These are phyloP conservation scores for Noctilio leporinus DNA, from an alignment of 2,113 vertebrate genomes.

Conservation along the genomic window DNA sequence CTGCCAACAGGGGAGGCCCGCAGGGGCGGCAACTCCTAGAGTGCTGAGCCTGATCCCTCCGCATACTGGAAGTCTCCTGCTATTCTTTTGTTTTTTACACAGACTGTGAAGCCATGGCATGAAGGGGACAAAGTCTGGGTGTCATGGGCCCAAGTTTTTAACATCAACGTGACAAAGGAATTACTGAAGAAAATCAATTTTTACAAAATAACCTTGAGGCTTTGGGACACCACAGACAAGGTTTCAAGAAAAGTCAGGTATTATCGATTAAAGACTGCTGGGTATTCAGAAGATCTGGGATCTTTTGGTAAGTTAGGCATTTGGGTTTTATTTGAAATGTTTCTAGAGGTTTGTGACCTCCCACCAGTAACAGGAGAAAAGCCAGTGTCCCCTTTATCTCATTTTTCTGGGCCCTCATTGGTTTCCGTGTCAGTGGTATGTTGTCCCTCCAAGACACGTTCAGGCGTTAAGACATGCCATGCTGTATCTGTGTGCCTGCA, in stretches of 20 bases:
- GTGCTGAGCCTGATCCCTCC: too few species aligned
- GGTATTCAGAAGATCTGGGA: slow-evolving; percentile 32
- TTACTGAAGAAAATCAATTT: slow-evolving; percentile 79
- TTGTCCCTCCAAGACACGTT: fast-evolving
- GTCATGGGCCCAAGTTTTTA: slow-evolving; percentile 80
- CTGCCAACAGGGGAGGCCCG: fast-evolving
- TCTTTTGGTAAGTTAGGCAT: slow-evolving; percentile 55
- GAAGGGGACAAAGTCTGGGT: slow-evolving; percentile 85
- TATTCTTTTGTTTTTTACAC: slow-evolving; percentile 9
- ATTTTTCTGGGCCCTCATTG: fast-evolving
- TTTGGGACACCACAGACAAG: slow-evolving; percentile 83
- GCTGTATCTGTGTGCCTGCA: background rate
- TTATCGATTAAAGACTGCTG: slow-evolving; percentile 63
- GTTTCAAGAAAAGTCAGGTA: slow-evolving; percentile 73
- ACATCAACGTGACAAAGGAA: slow-evolving; percentile 77
- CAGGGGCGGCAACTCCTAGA: fast-evolving
- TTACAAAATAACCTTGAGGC: slow-evolving; percentile 80
- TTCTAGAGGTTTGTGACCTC: background rate
- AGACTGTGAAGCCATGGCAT: slow-evolving; percentile 81
- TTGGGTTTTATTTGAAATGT: background rate
- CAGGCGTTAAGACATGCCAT: fast-evolving
- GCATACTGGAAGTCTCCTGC: background rate
- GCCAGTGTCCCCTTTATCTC: fast-evolving
- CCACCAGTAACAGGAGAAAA: background rate
- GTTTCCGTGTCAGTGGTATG: fast-evolving